Evolutionary conservation across 2,888 invertebrate species (phyloP).

Genomic region (Villa cingulata): DNA sequence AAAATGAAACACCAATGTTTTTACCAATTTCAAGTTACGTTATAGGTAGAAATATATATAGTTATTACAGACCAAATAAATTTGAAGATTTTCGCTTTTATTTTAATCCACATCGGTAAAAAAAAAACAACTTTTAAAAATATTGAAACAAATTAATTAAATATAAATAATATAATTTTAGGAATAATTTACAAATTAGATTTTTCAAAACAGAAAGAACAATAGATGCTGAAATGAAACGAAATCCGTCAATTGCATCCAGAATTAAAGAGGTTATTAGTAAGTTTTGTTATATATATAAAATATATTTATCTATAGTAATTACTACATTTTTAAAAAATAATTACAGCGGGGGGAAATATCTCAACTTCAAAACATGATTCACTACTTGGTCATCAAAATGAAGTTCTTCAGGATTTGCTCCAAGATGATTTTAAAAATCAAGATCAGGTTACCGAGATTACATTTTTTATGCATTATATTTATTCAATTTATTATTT

Average conservation of each 20-base stretch:
- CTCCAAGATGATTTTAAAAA: constrained; percentile 10
- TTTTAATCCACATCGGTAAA: neutral
- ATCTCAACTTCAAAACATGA: neutral
- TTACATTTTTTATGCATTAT: neutral
- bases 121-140: neutral
- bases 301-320: neutral
- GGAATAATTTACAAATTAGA: constrained; percentile 42
- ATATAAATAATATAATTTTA: neutral
- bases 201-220: constrained; percentile 70
- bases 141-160: neutral
- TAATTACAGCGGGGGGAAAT: neutral
- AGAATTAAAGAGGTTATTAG: constrained; percentile 47
- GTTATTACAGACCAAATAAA: neutral
- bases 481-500: constrained; percentile 1
- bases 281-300: constrained; percentile 12
- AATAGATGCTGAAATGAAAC: constrained; percentile 51
- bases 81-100: neutral
- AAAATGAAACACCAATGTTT: neutral
- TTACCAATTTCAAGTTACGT: neutral
- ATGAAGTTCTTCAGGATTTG: constrained; percentile 10
- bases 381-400: neutral
- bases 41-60: neutral
- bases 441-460: constrained; percentile 8
- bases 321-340: neutral
- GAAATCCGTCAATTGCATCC: constrained; percentile 57